Conservation (phyloP, 2,113 vertebrate species). For the Vombatus ursinus region DNA sequence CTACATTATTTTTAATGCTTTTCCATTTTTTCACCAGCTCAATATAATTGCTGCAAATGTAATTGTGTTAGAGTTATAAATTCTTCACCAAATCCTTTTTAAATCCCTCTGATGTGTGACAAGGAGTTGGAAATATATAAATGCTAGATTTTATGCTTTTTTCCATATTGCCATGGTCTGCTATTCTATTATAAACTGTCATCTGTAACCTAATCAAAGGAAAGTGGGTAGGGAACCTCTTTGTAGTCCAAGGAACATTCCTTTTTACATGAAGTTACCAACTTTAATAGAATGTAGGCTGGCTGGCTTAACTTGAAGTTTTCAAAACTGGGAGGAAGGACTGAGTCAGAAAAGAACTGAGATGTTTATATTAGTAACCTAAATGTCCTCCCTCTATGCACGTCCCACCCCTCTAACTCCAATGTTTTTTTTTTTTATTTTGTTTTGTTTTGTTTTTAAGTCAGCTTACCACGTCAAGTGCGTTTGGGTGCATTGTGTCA, state of each 20-base stretch:
- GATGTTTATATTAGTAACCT: conserved; percentile 36
- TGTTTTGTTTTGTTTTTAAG: background rate
- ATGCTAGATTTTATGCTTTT: conserved; percentile 79
- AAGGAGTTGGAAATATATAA: conserved; percentile 82
- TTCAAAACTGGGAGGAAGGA: conserved; percentile 62
- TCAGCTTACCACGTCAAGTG: background rate
- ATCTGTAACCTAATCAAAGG: conserved; percentile 81
- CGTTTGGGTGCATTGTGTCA: background rate
- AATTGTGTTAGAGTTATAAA: conserved; percentile 79
- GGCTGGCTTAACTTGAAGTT: conserved; percentile 58
- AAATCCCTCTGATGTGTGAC: conserved; percentile 82
- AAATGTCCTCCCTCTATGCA: background rate
- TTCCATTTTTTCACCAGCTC: conserved; percentile 60
- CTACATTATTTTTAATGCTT: conserved; percentile 61
- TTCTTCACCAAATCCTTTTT: conserved; percentile 77
- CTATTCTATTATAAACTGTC: conserved; percentile 82
- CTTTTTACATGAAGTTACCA: conserved; percentile 73
- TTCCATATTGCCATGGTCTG: conserved; percentile 75
- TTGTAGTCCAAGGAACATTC: conserved; percentile 78
- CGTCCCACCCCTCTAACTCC: background rate
- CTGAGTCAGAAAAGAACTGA: conserved; percentile 10
- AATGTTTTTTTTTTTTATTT: background rate
- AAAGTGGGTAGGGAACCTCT: conserved; percentile 80
- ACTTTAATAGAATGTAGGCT: conserved; percentile 72
- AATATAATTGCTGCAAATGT: conserved; percentile 73